These are phyloP conservation scores for Tromatobia lineatoria DNA, from an alignment of 2,888 invertebrate species.

Conservation along the genomic window DNA sequence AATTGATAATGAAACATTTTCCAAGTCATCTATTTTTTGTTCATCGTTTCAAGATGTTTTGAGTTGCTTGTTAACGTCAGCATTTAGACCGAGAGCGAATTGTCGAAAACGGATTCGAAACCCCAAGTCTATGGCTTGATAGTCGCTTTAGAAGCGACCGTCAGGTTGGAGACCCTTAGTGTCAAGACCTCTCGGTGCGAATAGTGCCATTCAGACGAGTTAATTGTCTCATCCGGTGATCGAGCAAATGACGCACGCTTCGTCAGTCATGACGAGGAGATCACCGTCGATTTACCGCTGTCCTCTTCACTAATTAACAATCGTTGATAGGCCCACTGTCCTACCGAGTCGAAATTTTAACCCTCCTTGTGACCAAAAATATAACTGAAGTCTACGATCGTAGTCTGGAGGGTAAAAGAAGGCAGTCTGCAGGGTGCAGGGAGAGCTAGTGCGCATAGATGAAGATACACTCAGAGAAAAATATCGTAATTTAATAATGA, in stretches of 20 bases:
- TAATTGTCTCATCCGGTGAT: constrained; percentile 81
- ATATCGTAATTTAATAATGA: too few relatives aligned
- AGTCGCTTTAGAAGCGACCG: constrained; percentile 48
- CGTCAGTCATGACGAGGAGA: constrained; percentile 63
- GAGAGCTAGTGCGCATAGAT: too few relatives aligned
- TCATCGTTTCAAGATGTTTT: background rate
- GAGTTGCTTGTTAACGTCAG: background rate
- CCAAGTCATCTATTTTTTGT: background rate
- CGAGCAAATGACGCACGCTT: constrained; percentile 75
- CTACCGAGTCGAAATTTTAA: background rate
- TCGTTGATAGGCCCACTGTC: background rate
- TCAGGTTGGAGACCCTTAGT: constrained; percentile 55
- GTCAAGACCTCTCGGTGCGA: constrained; percentile 78
- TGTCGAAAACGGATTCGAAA: constrained; percentile 39
- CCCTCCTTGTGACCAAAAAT: background rate
- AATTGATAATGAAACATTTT: background rate
- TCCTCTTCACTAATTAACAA: constrained; percentile 10
- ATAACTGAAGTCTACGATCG: too few relatives aligned
- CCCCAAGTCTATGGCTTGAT: constrained; percentile 18
- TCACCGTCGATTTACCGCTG: constrained; percentile 59
- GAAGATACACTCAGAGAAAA: too few relatives aligned
- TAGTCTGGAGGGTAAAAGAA: too few relatives aligned
- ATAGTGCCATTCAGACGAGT: constrained; percentile 75
- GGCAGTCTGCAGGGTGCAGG: too few relatives aligned
- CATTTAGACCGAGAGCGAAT: constrained; percentile 1